Evolutionary conservation across 2,113 vertebrate species (phyloP).

Genomic region (Puffinus mauretanicus): DNA sequence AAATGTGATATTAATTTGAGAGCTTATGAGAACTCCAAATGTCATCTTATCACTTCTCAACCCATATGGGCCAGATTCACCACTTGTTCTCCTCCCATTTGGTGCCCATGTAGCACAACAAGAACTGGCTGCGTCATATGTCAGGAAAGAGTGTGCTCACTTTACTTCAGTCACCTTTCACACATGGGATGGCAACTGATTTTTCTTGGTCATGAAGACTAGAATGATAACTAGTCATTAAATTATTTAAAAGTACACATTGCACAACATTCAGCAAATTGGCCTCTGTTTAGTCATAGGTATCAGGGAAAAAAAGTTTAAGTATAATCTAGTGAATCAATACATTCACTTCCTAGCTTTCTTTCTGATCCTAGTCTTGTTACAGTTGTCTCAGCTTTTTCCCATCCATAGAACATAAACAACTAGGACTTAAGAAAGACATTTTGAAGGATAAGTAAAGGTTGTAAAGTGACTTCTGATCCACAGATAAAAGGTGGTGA

Average conservation of each 20-base stretch:
- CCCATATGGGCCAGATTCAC: background rate
- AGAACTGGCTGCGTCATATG: background rate
- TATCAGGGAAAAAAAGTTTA: background rate
- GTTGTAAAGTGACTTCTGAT: background rate
- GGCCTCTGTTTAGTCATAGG: background rate
- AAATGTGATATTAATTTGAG: background rate
- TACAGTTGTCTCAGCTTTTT: background rate
- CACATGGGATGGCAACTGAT: background rate
- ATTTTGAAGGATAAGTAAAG: background rate
- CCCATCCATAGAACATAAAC: background rate
- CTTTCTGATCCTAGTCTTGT: background rate
- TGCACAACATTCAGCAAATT: background rate
- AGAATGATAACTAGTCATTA: background rate
- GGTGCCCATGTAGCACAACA: background rate
- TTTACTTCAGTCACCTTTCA: background rate
- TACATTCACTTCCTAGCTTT: background rate
- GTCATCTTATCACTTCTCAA: background rate
- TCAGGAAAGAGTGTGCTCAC: background rate
- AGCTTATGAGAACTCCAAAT: slow-evolving; percentile 4
- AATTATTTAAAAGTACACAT: background rate
- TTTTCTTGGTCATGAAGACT: background rate
- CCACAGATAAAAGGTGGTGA: background rate
- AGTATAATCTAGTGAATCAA: background rate
- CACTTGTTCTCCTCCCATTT: background rate
- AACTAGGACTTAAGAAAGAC: background rate